Evolutionary conservation across 1,140 invertebrate species (phyloP).

Genomic region (Heliconius hermathena): DNA sequence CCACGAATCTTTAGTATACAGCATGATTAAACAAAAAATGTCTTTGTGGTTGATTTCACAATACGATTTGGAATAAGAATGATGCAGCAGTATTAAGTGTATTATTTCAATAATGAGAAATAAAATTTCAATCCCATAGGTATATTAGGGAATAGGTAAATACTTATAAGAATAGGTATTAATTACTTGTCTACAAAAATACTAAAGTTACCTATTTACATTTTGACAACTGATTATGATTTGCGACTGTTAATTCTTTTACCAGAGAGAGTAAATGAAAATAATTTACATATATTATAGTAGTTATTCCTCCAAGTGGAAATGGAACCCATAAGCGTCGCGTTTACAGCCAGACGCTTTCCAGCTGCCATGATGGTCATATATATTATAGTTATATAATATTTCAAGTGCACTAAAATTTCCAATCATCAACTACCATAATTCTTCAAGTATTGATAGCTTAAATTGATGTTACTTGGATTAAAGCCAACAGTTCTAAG

Average conservation of each 20-base stretch:
- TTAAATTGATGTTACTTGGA: background rate
- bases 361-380: too few species aligned
- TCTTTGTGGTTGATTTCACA: background rate
- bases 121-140: background rate
- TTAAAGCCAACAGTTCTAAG: slow-evolving; percentile 7
- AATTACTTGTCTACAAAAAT: too few species aligned
- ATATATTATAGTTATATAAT: background rate
- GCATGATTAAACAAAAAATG: background rate
- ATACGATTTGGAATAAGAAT: background rate
- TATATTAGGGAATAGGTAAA: too few species aligned
- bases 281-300: too few species aligned
- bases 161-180: too few species aligned
- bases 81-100: background rate
- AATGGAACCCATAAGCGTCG: too few species aligned
- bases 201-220: too few species aligned
- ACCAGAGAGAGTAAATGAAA: too few species aligned
- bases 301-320: too few species aligned
- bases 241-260: too few species aligned
- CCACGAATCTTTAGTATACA: background rate
- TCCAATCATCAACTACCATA: background rate
- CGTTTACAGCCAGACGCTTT: background rate
- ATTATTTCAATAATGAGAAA: background rate
- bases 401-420: background rate
- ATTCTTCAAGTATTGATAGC: slow-evolving; percentile 4
- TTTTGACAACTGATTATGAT: too few species aligned